Base-by-base conservation (phyloP, 2,113 vertebrate species). In the Oxyura jamaicensis region DNA sequence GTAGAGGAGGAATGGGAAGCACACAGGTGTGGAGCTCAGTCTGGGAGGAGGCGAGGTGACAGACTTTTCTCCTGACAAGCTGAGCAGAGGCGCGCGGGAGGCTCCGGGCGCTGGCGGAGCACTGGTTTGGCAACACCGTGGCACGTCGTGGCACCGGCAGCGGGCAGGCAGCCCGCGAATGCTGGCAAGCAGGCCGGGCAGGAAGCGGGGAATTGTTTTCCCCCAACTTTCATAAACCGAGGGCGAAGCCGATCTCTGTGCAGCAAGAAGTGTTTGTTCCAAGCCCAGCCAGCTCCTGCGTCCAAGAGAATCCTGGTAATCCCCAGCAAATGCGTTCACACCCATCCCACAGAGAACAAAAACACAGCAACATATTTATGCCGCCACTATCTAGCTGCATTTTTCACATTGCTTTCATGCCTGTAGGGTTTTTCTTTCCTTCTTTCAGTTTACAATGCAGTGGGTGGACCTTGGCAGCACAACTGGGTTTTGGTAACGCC, bases 1-100 rank as follows among this genome's bases (percentile, higher is more conserved):
- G 36, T 19, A 39, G 36, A 13, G 5, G 31, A 15, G 28, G 22
- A 55, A 48, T 1, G 5, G 22, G 36, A 36, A 22, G 42, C 35
- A n/a, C 63, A 59, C 19, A 17, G n/a, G 53, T 2, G 26, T 13
- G 28, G 52, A 19, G 19, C 14, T 41, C 23, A 26, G 41, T 21
- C n/a, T 19, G 1, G 77, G 33, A 41, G 55, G n/a, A 23, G 44
- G 18, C 1, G 20, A 33, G 69, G 56, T 19, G n/a, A 20, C 0
- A 1, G 53, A 5, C 8, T 65, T 63, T 33, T 12, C 46, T 5
- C 59, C 33, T 4, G 0, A 13, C 31, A 16, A 13, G 35, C 46
- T 26, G 60, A 39, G 4, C 28, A 53, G 11, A 44, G 60, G 50
- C 6, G 22, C 1, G 1, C 21, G 10, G 59, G 35, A 29, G 16